Conservation (phyloP, 2,797 vertebrate genomes). For the Lacerta viridis region DNA sequence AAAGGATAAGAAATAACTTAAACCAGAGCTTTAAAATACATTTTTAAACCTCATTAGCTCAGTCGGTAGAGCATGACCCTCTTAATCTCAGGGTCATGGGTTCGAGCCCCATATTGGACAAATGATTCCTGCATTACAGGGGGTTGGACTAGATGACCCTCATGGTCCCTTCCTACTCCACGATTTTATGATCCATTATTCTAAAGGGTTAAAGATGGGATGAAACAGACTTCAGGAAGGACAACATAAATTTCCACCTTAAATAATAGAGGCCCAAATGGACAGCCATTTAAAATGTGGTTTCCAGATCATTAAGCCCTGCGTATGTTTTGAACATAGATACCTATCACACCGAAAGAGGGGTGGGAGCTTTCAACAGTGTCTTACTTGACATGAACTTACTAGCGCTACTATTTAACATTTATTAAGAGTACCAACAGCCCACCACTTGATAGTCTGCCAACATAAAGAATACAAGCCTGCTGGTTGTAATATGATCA, state of each 20-base stretch:
- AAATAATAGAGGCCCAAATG: constrained; percentile 6
- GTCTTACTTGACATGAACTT: constrained; percentile 26
- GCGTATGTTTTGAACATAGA: constrained; percentile 16
- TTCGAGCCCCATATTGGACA: no score
- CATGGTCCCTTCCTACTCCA: no score
- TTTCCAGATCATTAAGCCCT: background rate
- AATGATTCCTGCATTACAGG: no score
- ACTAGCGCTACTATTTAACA: constrained; percentile 37
- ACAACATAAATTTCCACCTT: background rate
- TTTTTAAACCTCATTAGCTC: background rate
- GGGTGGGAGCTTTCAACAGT: background rate
- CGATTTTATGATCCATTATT: background rate
- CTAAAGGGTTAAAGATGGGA: constrained; percentile 17
- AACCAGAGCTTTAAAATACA: background rate
- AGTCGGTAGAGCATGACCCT: no score
- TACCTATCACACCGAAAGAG: rapidly evolving
- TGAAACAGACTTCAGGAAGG: constrained; percentile 11
- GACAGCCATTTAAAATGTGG: background rate
- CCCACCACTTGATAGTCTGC: background rate
- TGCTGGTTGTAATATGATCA: constrained; percentile 28
- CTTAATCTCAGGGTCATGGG: no score
- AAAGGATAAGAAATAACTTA: background rate
- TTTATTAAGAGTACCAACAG: constrained; percentile 33
- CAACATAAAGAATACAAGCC: background rate
- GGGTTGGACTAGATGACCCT: no score